These are phyloP conservation scores for Acrocyrtus sp. DNA, from an alignment of 2,888 invertebrate genomes.

Conservation along the genomic window DNA sequence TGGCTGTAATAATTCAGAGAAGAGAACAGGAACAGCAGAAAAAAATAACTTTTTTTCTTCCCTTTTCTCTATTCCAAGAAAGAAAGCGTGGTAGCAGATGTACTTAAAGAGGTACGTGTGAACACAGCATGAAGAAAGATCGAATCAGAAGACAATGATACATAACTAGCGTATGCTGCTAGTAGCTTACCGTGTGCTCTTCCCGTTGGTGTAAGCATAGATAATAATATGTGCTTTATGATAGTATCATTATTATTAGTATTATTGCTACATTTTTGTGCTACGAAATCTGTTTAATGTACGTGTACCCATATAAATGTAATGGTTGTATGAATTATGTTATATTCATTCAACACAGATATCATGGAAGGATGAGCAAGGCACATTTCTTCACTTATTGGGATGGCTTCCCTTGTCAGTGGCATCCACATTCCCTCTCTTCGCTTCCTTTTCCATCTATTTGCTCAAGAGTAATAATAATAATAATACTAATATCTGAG, in stretches of 20 bases:
- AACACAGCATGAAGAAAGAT: conserved; percentile 29
- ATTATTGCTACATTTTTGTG: conserved; percentile 1
- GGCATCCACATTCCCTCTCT: conserved; percentile 1
- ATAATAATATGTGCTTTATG: background rate
- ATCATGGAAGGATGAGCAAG: conserved; percentile 18
- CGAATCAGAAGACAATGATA: conserved; percentile 33
- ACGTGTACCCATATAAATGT: background rate
- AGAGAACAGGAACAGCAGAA: conserved; percentile 7
- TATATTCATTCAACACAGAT: conserved; percentile 3
- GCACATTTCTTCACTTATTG: background rate
- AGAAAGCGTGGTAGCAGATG: conserved; percentile 21
- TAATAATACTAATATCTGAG: conserved; percentile 11
- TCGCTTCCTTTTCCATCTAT: background rate
- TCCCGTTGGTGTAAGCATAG: background rate
- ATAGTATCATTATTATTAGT: background rate
- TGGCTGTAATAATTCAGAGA: conserved; percentile 40
- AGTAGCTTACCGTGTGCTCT: too few relatives aligned
- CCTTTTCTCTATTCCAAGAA: too few relatives aligned
- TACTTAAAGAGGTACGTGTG: conserved; percentile 27
- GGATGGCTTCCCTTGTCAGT: background rate
- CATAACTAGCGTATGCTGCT: conserved; percentile 31
- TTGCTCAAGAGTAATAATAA: background rate
- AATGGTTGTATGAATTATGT: conserved; percentile 18
- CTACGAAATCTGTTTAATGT: conserved; percentile 41
- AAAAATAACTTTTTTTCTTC: conserved; percentile 19